These are phyloP conservation scores for Copidosoma floridanum DNA, from an alignment of 1,140 invertebrate species.

Conservation along the genomic window DNA sequence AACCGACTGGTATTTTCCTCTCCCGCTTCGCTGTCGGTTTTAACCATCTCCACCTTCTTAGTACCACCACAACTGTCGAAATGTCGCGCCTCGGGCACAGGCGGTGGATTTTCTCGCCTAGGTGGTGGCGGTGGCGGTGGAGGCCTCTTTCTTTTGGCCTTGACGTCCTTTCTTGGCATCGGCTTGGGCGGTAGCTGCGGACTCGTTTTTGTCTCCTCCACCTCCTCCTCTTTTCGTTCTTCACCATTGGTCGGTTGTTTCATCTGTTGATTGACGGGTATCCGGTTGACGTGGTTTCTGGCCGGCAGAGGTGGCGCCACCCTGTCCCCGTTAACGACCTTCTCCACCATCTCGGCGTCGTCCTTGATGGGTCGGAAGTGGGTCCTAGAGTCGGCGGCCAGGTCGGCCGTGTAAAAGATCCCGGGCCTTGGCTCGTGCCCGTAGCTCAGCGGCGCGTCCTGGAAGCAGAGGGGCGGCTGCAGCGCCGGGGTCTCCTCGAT, in stretches of 20 bases:
- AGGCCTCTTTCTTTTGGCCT: conserved; percentile 48
- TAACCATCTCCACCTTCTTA: neutral
- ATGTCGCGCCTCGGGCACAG: conserved; percentile 17
- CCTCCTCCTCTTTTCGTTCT: neutral
- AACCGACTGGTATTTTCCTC: neutral
- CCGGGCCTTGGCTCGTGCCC: conserved; percentile 51
- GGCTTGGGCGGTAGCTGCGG: conserved; percentile 49
- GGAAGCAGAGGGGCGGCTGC: conserved; percentile 58
- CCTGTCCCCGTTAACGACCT: conserved; percentile 41
- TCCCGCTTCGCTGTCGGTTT: neutral
- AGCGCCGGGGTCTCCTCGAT: conserved; percentile 50
- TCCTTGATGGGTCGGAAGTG: conserved; percentile 48
- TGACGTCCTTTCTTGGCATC: conserved; percentile 46
- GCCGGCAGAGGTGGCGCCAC: conserved; percentile 38
- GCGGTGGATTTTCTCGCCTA: conserved; percentile 10
- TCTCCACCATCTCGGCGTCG: conserved; percentile 44
- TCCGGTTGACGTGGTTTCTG: conserved; percentile 45
- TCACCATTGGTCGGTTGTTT: neutral
- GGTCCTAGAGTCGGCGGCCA: conserved; percentile 46
- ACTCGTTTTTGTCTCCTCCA: neutral
- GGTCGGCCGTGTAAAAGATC: conserved; percentile 45
- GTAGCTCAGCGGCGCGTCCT: conserved; percentile 58
- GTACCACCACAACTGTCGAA: conserved; percentile 13
- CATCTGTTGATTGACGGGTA: conserved; percentile 36
- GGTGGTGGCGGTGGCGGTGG: conserved; percentile 55